phyloP scores from a whole-genome alignment of 2,797 vertebrate species.

The Loris lydekkerianus region DNA sequence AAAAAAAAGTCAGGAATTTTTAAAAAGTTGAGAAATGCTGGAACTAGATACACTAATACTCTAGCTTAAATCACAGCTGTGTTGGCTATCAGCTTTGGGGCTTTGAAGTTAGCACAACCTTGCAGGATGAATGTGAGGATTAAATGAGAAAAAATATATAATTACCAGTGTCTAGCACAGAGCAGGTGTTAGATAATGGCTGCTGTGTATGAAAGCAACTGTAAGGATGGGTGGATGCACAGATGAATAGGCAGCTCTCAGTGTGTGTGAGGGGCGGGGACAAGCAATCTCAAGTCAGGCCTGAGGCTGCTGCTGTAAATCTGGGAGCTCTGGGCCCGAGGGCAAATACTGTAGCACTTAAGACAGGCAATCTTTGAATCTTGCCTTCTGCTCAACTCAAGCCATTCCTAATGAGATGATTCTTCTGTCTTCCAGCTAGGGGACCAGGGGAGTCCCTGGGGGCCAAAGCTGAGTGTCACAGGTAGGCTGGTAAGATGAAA shows the following conservation, averaged over 20 bases:
- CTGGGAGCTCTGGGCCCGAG: background rate
- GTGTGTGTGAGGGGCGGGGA: background rate
- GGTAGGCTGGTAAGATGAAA: slow-evolving; percentile 44
- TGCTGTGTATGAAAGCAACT: background rate
- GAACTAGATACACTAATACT: slow-evolving; percentile 26
- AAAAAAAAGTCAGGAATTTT: slow-evolving; percentile 29
- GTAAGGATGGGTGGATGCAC: background rate
- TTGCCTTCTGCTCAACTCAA: slow-evolving; percentile 79
- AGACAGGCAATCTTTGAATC: slow-evolving; percentile 63
- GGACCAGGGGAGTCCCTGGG: background rate
- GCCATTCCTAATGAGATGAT: slow-evolving; percentile 78
- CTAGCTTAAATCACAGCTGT: slow-evolving; percentile 60
- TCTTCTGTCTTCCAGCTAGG: slow-evolving; percentile 56
- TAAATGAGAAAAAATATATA: slow-evolving; percentile 69
- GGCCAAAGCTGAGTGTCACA: slow-evolving; percentile 16
- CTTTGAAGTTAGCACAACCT: slow-evolving; percentile 54
- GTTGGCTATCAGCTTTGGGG: slow-evolving; percentile 60
- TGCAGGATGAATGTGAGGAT: slow-evolving; percentile 57
- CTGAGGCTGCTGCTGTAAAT: background rate
- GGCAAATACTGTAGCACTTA: slow-evolving; percentile 59
- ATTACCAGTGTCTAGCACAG: slow-evolving; percentile 65
- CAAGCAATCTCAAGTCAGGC: background rate
- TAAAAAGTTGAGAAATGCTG: slow-evolving; percentile 59
- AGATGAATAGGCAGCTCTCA: background rate
- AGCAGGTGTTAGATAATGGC: slow-evolving; percentile 10